Evolutionary conservation across 2,113 vertebrate genomes (phyloP).

Genomic region (Amia ocellicauda): DNA sequence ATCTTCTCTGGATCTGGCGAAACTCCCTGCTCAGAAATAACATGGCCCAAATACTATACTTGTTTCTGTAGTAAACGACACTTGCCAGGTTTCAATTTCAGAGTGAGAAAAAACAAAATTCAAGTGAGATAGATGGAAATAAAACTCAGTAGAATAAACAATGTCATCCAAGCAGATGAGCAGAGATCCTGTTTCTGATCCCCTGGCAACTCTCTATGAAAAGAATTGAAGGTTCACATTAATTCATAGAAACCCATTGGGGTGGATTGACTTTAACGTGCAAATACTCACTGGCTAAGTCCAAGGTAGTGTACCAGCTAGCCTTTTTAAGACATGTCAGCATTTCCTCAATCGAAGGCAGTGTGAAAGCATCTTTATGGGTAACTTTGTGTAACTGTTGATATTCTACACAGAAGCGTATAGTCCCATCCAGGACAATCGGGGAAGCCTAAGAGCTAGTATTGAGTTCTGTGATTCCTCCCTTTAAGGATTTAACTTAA

Average conservation of each 20-base stretch:
- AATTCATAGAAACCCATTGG: neutral
- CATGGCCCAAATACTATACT: neutral
- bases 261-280: neutral
- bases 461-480: neutral
- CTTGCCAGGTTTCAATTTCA: neutral
- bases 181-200: neutral
- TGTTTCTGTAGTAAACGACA: neutral
- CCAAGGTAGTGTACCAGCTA: neutral
- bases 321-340: neutral
- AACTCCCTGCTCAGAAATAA: neutral
- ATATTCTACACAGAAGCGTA: neutral
- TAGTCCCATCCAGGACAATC: neutral
- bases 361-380: neutral
- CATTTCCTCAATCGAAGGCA: neutral
- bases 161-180: neutral
- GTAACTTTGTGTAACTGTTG: neutral
- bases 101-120: too few species aligned
- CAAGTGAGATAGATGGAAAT: neutral
- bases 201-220: neutral
- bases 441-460: too few species aligned
- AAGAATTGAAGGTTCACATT: neutral
- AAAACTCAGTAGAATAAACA: neutral
- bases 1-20: neutral
- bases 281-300: neutral
- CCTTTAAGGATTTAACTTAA: neutral